These are phyloP conservation scores for Ranitomeya variabilis DNA, from an alignment of 2,113 vertebrate genomes.

Conservation along the genomic window DNA sequence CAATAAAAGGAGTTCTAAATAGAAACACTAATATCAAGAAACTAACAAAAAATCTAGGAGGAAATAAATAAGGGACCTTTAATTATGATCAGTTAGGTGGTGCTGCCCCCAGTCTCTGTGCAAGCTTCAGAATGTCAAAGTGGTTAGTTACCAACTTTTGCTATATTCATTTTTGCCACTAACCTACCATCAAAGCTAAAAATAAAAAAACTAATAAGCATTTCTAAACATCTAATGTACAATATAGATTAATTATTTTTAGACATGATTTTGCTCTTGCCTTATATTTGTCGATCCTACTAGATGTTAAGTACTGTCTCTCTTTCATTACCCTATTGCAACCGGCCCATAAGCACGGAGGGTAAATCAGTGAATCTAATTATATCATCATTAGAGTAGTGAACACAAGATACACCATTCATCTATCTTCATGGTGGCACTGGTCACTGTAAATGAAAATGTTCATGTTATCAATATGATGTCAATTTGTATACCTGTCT, in stretches of 20 bases:
- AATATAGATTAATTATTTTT: background rate
- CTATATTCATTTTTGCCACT: background rate
- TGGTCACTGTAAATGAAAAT: conserved; percentile 27
- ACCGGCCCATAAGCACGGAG: background rate
- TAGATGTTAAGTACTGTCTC: conserved; percentile 7
- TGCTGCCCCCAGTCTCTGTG: no score
- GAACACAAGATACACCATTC: background rate
- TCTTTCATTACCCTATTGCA: background rate
- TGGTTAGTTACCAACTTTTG: no score
- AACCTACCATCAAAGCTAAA: background rate
- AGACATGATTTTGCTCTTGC: background rate
- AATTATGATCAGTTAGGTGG: no score
- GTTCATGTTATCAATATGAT: conserved; percentile 36
- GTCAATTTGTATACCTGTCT: conserved; percentile 15
- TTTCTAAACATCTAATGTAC: background rate
- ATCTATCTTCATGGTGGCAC: conserved; percentile 33
- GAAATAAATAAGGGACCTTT: no score
- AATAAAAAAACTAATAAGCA: background rate
- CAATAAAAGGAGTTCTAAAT: no score
- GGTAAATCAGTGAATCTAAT: conserved; percentile 18
- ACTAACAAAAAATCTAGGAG: no score
- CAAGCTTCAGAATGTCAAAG: no score
- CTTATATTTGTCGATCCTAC: background rate
- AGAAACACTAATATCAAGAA: no score
- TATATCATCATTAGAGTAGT: conserved; percentile 27